Conservation (phyloP, 1,140 invertebrate genomes). For the Drosophila biarmipes region DNA sequence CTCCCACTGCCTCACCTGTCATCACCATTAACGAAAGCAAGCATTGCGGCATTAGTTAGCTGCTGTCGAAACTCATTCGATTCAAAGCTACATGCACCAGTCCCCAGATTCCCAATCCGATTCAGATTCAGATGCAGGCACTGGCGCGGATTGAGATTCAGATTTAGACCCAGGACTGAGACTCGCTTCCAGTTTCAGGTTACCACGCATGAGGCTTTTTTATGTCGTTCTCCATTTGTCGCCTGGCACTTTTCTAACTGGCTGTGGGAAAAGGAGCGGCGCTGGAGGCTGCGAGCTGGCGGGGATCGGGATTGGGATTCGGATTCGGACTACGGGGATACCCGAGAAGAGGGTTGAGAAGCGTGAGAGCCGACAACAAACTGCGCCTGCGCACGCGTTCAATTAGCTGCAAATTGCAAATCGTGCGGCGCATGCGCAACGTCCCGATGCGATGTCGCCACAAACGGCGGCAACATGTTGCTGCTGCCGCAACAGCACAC, state of each 20-base stretch:
- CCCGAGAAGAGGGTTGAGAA: constrained; percentile 25
- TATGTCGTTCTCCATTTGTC: constrained; percentile 68
- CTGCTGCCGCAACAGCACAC: constrained; percentile 31
- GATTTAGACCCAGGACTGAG: constrained; percentile 33
- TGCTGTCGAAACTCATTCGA: constrained; percentile 77
- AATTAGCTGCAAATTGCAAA: constrained; percentile 82
- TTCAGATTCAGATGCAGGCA: constrained; percentile 55
- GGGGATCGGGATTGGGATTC: not conserved
- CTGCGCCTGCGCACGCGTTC: constrained; percentile 79
- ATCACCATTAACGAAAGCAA: constrained; percentile 17
- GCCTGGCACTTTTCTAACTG: constrained; percentile 54
- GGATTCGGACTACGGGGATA: constrained; percentile 7
- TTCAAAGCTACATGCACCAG: constrained; percentile 52
- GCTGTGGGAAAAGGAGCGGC: constrained; percentile 20
- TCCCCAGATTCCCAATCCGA: constrained; percentile 19
- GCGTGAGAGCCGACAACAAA: constrained; percentile 67
- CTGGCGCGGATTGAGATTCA: constrained; percentile 40
- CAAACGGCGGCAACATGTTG: constrained; percentile 70
- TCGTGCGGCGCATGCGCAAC: constrained; percentile 78
- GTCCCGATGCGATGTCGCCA: constrained; percentile 56
- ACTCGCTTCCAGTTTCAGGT: constrained; percentile 53
- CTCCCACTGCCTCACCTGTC: constrained; percentile 59
- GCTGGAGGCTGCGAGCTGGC: not conserved
- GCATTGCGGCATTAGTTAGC: constrained; percentile 7
- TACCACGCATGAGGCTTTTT: constrained; percentile 56